Conservation (phyloP, 2,797 vertebrate species). For the Sebastes alutus region DNA sequence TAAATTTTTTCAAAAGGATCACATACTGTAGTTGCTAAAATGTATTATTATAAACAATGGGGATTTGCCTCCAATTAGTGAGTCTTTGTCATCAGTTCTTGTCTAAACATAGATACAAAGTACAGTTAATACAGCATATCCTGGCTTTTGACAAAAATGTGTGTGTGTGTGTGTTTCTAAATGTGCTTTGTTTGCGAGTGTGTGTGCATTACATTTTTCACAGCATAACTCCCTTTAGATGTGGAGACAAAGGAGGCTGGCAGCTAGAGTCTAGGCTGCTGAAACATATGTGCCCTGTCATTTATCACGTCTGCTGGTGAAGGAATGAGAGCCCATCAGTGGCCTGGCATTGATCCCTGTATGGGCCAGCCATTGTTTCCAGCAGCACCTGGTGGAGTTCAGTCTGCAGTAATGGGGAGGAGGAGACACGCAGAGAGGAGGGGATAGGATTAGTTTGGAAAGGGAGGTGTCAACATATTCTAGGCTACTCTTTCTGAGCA, state of each 20-base stretch:
- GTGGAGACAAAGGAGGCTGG: slow-evolving; percentile 76
- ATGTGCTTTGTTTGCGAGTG: slow-evolving; percentile 39
- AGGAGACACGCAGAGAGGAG: slow-evolving; percentile 69
- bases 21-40: slow-evolving; percentile 26
- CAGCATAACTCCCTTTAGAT: slow-evolving; percentile 70
- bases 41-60: slow-evolving; percentile 36
- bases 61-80: slow-evolving; percentile 37
- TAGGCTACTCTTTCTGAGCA: slow-evolving; percentile 24
- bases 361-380: slow-evolving; percentile 91
- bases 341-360: slow-evolving; percentile 93
- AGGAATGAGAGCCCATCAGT: slow-evolving; percentile 95
- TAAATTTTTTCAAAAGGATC: slow-evolving; percentile 25
- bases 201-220: slow-evolving; percentile 56
- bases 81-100: slow-evolving; percentile 35
- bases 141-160: slow-evolving; percentile 31
- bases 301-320: slow-evolving; percentile 94
- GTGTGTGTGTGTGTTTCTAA: slow-evolving; percentile 6
- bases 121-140: slow-evolving; percentile 20
- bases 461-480: slow-evolving; percentile 42
- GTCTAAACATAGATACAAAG: slow-evolving; percentile 20
- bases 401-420: slow-evolving; percentile 85
- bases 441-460: slow-evolving; percentile 26
- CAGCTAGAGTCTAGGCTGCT: slow-evolving; percentile 84
- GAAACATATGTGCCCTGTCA: slow-evolving; percentile 89
- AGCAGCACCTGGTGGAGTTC: slow-evolving; percentile 88